Evolutionary conservation across 2,888 invertebrate species (phyloP).

Genomic region (Dynastes maya): DNA sequence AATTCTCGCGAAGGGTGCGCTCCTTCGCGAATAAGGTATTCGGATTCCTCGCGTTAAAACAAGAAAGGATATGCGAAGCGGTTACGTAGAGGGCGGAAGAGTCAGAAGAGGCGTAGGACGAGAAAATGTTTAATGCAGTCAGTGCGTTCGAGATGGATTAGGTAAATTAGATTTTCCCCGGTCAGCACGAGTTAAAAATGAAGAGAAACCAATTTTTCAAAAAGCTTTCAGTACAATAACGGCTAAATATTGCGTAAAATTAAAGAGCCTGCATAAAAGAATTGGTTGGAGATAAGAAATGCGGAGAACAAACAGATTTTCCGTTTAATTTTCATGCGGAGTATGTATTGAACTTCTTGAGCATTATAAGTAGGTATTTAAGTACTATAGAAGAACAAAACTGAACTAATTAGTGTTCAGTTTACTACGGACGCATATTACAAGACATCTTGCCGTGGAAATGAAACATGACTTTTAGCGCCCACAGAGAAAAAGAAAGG

Average conservation of each 20-base stretch:
- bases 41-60: slow-evolving; percentile 12
- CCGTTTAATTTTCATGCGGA: background rate
- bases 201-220: background rate
- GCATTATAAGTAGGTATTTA: background rate
- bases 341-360: background rate
- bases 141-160: background rate
- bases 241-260: slow-evolving; percentile 3
- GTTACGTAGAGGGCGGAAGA: background rate
- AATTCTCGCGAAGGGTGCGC: slow-evolving; percentile 1
- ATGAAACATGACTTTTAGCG: too few relatives aligned
- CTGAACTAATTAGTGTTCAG: too few relatives aligned
- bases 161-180: background rate
- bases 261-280: background rate
- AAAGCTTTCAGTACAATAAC: background rate
- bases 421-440: too few relatives aligned
- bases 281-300: background rate
- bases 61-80: background rate
- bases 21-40: slow-evolving; percentile 3
- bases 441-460: too few relatives aligned
- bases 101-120: background rate
- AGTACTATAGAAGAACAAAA: too few relatives aligned
- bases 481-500: too few relatives aligned
- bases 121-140: background rate
- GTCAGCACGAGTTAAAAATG: background rate
- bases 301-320: background rate